These are phyloP conservation scores for Drosophila repletoides DNA, from an alignment of 1,140 invertebrate species.

Conservation along the genomic window DNA sequence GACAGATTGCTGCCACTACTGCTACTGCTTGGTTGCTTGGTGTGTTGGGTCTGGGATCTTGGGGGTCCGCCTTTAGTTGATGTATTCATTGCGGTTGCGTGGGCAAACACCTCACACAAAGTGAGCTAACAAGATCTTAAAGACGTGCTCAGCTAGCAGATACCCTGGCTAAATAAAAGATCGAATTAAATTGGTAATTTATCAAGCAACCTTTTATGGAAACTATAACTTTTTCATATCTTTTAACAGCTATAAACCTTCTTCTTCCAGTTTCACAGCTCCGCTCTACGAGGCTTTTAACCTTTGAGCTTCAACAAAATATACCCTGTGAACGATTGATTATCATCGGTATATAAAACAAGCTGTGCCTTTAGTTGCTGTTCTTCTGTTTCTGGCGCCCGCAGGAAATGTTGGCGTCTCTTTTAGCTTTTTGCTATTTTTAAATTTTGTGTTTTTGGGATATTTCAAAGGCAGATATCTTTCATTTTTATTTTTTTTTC, in stretches of 20 bases:
- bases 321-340: not conserved
- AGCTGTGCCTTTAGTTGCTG: conserved; percentile 7
- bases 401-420: conserved; percentile 8
- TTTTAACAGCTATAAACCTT: no score
- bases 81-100: conserved; percentile 67
- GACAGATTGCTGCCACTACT: conserved; percentile 8
- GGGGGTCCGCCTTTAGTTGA: not conserved
- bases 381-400: conserved; percentile 22
- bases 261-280: no score
- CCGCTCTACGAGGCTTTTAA: no score
- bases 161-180: conserved; percentile 8
- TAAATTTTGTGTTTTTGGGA: not conserved
- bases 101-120: conserved; percentile 36
- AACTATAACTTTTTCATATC: no score
- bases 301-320: no score
- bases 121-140: not conserved
- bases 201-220: not conserved
- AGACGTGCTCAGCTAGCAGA: not conserved
- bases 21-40: not conserved
- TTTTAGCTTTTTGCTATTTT: conserved; percentile 3
- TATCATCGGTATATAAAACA: not conserved
- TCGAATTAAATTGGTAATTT: no score
- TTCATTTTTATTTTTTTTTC: not conserved
- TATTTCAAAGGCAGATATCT: no score
- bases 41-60: not conserved